A percentile compares a stretch with the other conserved stretches of the same genome.
phyloP scores from a whole-genome alignment of 1,140 invertebrate genomes.

The Papilio glaucus region DNA sequence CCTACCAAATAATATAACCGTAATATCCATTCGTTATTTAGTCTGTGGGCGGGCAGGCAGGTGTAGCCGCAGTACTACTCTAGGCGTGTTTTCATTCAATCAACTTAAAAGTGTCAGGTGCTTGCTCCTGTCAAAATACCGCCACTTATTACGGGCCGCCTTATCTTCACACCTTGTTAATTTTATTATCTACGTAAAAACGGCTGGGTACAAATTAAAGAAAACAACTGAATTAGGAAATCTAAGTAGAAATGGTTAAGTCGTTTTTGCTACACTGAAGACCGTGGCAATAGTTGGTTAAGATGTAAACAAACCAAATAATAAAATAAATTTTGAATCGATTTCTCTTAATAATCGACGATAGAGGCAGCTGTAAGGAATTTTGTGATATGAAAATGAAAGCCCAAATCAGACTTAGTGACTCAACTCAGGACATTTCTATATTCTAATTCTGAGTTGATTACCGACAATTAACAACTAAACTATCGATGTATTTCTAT shows the following conservation, averaged over 20 bases:
- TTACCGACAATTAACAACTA: too few species aligned
- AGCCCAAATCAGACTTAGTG: too few species aligned
- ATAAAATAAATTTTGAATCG: neutral
- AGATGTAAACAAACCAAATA: conserved; percentile 1
- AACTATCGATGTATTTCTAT: too few species aligned
- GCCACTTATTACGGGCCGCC: conserved; percentile 17
- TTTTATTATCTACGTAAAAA: conserved; percentile 14
- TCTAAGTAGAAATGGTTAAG: neutral
- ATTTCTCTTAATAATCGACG: neutral
- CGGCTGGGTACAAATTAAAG: conserved; percentile 16
- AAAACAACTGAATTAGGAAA: conserved; percentile 17
- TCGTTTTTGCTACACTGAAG: neutral
- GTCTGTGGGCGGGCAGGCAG: conserved; percentile 33
- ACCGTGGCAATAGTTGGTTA: neutral
- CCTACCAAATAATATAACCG: neutral
- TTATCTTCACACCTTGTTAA: conserved; percentile 42
- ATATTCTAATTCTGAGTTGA: too few species aligned
- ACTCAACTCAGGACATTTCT: too few species aligned
- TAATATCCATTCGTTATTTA: conserved; percentile 21
- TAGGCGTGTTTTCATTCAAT: conserved; percentile 66
- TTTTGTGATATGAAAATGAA: too few species aligned
- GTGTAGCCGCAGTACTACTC: conserved; percentile 27
- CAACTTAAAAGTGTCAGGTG: conserved; percentile 53
- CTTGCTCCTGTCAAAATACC: conserved; percentile 45
- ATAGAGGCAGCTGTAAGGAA: too few species aligned